phyloP scores from a whole-genome alignment of 2,888 invertebrate genomes.

The Galerucella calmariensis region DNA sequence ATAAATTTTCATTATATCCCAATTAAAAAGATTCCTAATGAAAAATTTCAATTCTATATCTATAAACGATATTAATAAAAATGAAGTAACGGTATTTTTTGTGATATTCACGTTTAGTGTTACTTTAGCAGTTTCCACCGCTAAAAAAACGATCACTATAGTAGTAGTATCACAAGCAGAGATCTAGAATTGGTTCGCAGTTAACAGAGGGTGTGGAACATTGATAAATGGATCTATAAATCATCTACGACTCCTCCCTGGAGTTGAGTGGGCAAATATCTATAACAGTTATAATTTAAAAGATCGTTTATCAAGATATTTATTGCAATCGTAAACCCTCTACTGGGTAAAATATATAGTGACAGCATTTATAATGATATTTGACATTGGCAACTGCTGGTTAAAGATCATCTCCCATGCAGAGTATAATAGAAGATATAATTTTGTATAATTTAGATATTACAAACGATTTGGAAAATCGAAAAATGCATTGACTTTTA shows the following conservation, averaged over 20 bases:
- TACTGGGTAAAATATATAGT: conserved; percentile 46
- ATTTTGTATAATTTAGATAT: not conserved
- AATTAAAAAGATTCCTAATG: too few species aligned
- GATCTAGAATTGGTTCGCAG: conserved; percentile 71
- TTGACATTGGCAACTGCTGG: conserved; percentile 35
- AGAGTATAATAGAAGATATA: conserved; percentile 34
- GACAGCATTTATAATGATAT: conserved; percentile 56
- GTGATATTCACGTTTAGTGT: not conserved
- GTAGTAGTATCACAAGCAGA: conserved; percentile 59
- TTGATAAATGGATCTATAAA: conserved; percentile 67
- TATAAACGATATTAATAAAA: too few species aligned
- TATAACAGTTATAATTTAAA: conserved; percentile 67
- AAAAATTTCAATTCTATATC: too few species aligned
- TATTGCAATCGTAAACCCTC: conserved; percentile 65
- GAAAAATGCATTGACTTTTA: not conserved
- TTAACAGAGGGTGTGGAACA: conserved; percentile 67
- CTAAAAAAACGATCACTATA: conserved; percentile 4
- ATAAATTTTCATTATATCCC: too few species aligned
- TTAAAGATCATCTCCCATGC: conserved; percentile 44
- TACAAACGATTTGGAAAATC: not conserved
- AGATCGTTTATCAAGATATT: conserved; percentile 67
- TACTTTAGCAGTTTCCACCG: conserved; percentile 6
- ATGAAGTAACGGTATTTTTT: not conserved
- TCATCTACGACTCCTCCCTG: conserved; percentile 65
- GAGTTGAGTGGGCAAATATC: conserved; percentile 67